Conservation (phyloP, 2,113 vertebrate genomes). For the Recurvirostra avosetta region DNA sequence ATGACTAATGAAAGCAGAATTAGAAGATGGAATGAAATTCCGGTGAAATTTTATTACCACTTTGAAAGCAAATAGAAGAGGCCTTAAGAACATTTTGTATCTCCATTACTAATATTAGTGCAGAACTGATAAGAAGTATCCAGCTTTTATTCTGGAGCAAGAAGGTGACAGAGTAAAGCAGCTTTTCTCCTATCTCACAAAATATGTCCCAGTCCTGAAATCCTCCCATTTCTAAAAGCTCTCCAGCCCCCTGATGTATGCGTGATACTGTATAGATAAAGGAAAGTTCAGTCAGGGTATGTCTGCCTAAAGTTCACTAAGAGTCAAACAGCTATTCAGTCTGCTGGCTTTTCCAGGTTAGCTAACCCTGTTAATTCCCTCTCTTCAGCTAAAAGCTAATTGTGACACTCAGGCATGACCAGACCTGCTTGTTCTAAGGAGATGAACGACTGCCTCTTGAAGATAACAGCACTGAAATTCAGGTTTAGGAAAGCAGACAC, state of each 20-base stretch:
- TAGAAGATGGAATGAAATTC: neutral
- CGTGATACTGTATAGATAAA: neutral
- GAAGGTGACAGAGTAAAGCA: neutral
- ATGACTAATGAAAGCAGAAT: neutral
- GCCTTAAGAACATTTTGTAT: neutral
- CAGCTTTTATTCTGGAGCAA: neutral
- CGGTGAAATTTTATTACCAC: neutral
- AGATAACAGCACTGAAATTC: neutral
- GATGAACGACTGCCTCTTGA: neutral
- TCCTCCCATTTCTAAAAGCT: neutral
- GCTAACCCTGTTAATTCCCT: neutral
- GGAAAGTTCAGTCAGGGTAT: neutral
- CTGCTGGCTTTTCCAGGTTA: neutral
- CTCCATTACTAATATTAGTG: neutral
- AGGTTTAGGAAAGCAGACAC: neutral
- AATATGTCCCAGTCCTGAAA: neutral
- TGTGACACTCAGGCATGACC: neutral
- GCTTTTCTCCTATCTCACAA: neutral
- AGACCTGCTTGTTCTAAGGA: neutral
- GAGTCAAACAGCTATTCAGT: neutral
- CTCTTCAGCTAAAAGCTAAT: neutral
- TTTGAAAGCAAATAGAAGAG: neutral
- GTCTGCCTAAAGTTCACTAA: neutral
- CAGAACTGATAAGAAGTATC: neutral
- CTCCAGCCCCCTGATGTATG: neutral